Evolutionary conservation across 2,113 vertebrate species (phyloP).

Genomic region (Gymnocephalus cernua): DNA sequence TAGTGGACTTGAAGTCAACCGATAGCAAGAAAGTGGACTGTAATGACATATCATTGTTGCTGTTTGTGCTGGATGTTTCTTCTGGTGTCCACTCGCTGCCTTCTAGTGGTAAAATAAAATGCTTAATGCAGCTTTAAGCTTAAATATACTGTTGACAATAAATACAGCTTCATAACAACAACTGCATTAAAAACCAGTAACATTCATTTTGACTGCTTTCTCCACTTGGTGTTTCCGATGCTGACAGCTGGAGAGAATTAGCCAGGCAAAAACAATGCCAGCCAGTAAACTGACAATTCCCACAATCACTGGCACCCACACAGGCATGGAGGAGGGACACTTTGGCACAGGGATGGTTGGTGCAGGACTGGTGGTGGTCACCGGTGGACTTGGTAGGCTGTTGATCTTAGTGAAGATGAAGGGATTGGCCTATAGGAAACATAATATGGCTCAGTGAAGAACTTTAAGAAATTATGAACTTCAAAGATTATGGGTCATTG

Average conservation of each 20-base stretch:
- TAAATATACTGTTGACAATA: neutral
- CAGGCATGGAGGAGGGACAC: conserved; percentile 61
- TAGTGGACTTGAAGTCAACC: too few species aligned
- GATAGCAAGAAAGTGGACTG: too few species aligned
- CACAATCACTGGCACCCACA: conserved; percentile 85
- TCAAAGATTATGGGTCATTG: neutral
- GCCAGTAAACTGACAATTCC: conserved; percentile 73
- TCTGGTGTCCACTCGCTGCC: neutral
- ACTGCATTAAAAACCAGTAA: conserved; percentile 50
- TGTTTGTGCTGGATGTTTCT: too few species aligned
- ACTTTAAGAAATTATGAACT: neutral
- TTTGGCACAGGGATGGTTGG: neutral
- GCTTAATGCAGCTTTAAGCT: neutral
- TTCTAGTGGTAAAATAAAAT: neutral
- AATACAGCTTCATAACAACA: neutral
- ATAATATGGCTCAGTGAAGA: neutral
- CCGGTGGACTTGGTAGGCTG: conserved; percentile 68
- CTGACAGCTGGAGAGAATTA: conserved; percentile 51
- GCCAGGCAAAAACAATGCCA: conserved; percentile 70
- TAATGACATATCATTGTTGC: too few species aligned
- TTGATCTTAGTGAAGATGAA: conserved; percentile 88
- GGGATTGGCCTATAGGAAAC: conserved; percentile 83
- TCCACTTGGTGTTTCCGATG: conserved; percentile 12
- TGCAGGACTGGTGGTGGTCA: neutral
- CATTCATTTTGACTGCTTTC: conserved; percentile 34